A percentile compares a stretch with the other conserved stretches of the same genome.
phyloP scores from a whole-genome alignment of 2,113 vertebrate species.

The Xyrauchen texanus region DNA sequence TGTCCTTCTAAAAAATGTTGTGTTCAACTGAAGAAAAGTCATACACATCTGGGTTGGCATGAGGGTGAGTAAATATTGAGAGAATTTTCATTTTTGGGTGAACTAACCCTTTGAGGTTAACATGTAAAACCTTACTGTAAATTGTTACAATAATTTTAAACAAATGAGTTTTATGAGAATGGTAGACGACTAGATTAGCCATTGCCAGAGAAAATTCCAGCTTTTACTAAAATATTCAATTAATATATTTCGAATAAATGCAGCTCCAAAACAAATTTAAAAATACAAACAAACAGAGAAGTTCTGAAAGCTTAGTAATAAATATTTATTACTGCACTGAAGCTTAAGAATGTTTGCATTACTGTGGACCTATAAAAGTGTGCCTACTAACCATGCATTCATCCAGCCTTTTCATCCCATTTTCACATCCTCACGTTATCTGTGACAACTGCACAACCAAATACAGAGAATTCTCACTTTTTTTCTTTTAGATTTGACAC shows the following conservation, averaged over 20 bases:
- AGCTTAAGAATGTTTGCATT: constrained; percentile 26
- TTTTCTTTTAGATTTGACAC: neutral
- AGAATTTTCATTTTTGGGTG: too few species aligned
- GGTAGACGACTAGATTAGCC: constrained; percentile 13
- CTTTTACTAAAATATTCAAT: constrained; percentile 19
- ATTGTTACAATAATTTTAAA: too few species aligned
- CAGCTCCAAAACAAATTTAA: neutral
- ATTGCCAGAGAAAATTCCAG: constrained; percentile 27
- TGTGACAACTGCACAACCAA: constrained; percentile 13
- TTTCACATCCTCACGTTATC: constrained; percentile 30
- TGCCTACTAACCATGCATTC: constrained; percentile 10
- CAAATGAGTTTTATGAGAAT: neutral
- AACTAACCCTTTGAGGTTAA: too few species aligned
- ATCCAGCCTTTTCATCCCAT: constrained; percentile 18
- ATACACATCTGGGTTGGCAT: too few species aligned
- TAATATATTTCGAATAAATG: constrained; percentile 34
- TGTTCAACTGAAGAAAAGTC: too few species aligned
- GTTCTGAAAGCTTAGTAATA: constrained; percentile 11
- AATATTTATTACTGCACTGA: constrained; percentile 29
- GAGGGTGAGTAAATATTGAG: too few species aligned
- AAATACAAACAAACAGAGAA: constrained; percentile 13
- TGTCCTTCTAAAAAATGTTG: too few species aligned
- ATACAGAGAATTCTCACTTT: neutral
- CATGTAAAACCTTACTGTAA: too few species aligned
- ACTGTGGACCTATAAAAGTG: constrained; percentile 44